Conservation (phyloP, 2,113 vertebrate species). For the Eubucco bourcierii region DNA sequence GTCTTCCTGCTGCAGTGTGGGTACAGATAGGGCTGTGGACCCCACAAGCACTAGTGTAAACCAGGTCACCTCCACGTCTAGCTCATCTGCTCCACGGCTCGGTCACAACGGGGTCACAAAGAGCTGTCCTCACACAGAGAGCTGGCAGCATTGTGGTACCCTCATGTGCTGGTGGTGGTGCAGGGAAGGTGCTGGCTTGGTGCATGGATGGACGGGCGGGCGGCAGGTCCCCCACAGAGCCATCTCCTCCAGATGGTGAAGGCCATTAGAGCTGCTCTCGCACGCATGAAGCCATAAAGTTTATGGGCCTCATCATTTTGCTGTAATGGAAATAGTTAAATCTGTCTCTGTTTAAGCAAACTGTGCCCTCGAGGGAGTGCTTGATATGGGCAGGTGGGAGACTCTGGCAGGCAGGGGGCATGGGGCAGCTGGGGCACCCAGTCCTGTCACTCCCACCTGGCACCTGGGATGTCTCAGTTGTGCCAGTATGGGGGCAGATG, state of each 20-base stretch:
- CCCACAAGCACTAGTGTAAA: neutral
- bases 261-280: slow-evolving; percentile 63
- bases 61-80: neutral
- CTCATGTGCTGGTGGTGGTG: neutral
- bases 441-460: neutral
- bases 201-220: neutral
- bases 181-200: neutral
- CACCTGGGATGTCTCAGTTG: accelerated
- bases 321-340: slow-evolving; percentile 76
- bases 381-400: neutral
- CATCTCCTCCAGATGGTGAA: slow-evolving; percentile 70
- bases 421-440: neutral
- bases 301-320: slow-evolving; percentile 74
- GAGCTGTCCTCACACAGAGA: accelerated
- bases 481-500: neutral
- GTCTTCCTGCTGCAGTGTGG: accelerated
- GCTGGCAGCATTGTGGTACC: accelerated
- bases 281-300: slow-evolving; percentile 61
- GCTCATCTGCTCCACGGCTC: neutral
- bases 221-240: slow-evolving; percentile 17
- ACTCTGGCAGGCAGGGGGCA: neutral
- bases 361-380: slow-evolving; percentile 55
- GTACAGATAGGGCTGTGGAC: neutral
- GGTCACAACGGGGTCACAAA: accelerated
- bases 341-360: slow-evolving; percentile 73